Evolutionary conservation across 2,113 vertebrate genomes (phyloP), one percentile per base, ranked within the genome.

Genomic region (Oncorhynchus masou): DNA sequence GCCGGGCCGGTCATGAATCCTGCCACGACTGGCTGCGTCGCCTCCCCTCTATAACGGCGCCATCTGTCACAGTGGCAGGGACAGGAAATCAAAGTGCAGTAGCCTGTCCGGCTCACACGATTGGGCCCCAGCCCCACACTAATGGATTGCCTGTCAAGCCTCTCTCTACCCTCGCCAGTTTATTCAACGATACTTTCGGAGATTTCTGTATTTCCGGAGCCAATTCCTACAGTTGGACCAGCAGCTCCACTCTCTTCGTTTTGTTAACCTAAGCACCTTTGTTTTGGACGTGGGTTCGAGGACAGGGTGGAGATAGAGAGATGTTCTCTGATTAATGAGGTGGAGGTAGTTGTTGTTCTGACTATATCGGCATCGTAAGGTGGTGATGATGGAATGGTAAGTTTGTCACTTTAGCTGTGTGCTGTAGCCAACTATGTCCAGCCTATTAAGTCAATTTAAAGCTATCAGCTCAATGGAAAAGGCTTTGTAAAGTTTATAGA

Each of bases 21-120:
- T 57, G 85, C 84, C 71, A 88, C 83, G 86, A 86, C 89, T 84
- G 86, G 85, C 89, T 80, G 85, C 25, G 48, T 74, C 70, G 73
- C 89, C 87, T 88, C 86, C 83, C 84, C 88, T 87, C 88, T 74
- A 75, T 88, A 81, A 81, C 84, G 76, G 20, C 27, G 20, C 81
- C 88, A 94, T 94, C 88, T 81, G 85, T 93, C 92, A 91, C 81
- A 79, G 20, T 11, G 39, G 39, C 39, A 45, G 39, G 73, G 92
- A 93, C 92, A 93, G 91, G 88, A 92, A 93, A 93, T 94, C 92
- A 93, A 94, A 93, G 91, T 75, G 67, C 84, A 85, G 87, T 89
- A 76, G 87, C 87, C 84, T 87, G 87, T 90, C 85, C 84, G 3
- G 57, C 39, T 76, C 82, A 86, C 66, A 49, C 82, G 85, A 89